phyloP scores from a whole-genome alignment of 2,797 vertebrate genomes.

The Capromys pilorides region DNA sequence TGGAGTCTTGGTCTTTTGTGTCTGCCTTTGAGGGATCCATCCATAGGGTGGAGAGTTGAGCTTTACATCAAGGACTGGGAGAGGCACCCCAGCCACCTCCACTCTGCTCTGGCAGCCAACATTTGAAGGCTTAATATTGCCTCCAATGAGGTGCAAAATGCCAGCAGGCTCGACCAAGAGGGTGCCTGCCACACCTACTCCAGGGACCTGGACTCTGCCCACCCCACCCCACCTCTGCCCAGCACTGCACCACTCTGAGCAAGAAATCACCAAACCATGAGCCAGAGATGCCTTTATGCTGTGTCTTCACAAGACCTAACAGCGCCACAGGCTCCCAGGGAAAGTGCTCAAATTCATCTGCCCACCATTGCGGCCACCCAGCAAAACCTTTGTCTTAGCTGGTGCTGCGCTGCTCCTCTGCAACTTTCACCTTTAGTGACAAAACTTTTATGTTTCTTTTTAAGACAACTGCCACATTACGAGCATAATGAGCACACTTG shows the following conservation, averaged over 20 bases:
- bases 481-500: conserved; percentile 72
- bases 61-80: not conserved
- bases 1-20: not conserved
- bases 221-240: too few species aligned
- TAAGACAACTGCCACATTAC: conserved; percentile 67
- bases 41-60: not conserved
- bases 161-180: not conserved
- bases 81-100: not conserved
- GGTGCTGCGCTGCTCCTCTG: conserved; percentile 25
- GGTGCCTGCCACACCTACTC: not conserved
- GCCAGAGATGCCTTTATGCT: not conserved
- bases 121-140: not conserved
- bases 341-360: not conserved
- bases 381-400: conserved; percentile 71
- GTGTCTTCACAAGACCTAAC: not conserved
- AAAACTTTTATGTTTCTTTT: conserved; percentile 65
- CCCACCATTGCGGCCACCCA: not conserved
- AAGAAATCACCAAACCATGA: not conserved
- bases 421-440: conserved; percentile 77
- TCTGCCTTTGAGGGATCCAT: not conserved
- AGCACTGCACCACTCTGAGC: not conserved
- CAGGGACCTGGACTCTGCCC: too few species aligned
- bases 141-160: not conserved
- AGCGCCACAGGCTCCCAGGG: not conserved
- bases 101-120: not conserved